Evolutionary conservation across 2,113 vertebrate species (phyloP), one percentile per base, ranked within the genome.

Genomic region (Melanocharis versteri): DNA sequence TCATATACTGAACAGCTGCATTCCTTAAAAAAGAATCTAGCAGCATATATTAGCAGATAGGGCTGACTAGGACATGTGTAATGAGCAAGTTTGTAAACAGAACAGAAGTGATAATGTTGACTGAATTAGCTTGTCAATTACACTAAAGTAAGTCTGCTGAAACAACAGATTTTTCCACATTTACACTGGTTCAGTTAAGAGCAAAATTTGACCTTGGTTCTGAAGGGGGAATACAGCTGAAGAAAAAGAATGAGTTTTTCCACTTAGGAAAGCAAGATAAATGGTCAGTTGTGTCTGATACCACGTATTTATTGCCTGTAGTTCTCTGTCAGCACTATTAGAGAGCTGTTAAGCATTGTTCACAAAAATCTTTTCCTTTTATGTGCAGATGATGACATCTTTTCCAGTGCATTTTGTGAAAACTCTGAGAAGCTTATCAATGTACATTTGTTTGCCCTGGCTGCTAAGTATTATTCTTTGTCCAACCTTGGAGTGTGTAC

Each of bases 351-450:
- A 56, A 56, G 13, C 18, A 7, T 24, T 65, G 23, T 39, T 72
- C 17, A 62, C 33, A 66, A 27, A 70, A 70, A 24, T 60, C 0
- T 75, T 77, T 90, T 72, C 61, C 27, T 60, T 93, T 87, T 79
- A 82, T 91, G 90, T 93, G 68, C 96, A 97, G 97, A 93, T 93
- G 95, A 93, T 24, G 86, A 92, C 56, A 73, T 45, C 8, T 98
- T 97, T 71, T 96, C 94, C 21, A 97, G 97, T 71, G 98, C 98
- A 24, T 99, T 99, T 96, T 99, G 98, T 97, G 90, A 96, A 83
- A 95, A 96, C 26, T 98, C 98, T 37, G 97, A 97, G 60, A 98
- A 98, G 40, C 97, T 99, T 81, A 86, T 99, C 40, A 97, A 98
- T 81, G 94, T 98, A 18, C 95, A 95, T 37, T 97, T 97, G 31